Evolutionary conservation across 1,140 invertebrate species (phyloP), one percentile per base, ranked within the genome.

Genomic region (Araneus ventricosus): DNA sequence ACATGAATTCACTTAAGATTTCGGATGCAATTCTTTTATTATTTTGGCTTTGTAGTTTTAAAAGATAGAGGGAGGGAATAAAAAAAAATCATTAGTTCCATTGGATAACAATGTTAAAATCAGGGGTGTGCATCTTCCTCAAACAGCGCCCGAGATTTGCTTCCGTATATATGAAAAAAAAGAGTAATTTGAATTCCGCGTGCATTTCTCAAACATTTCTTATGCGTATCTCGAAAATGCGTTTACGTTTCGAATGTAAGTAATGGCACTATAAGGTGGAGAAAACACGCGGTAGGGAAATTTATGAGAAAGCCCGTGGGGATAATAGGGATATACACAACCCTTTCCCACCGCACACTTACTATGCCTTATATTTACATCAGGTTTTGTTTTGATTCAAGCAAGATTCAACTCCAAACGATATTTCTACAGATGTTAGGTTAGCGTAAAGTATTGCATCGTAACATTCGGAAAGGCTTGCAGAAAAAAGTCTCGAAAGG

Each of bases 241-340:
- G 34, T 82, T 82, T 82, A 79, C 79, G 37, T 39, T 45, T n/a
- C 79, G 79, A 39, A 39, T 22, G 22, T 82, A 39, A 79, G 75
- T 79, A 80, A 80, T 80, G 34, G 79, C 17, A 80, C 22, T 7
- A 20, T 24, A 37, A 41, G 34, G 34, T 45, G 37, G 4, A 2
- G 63, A n/a, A 67, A 67, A 14, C 20, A 82, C 75, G 75, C 75
- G 34, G 41, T 17, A 39, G 41, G 6, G 4, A 45, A 82, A 82
- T n/a, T 5, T 41, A 45, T 82, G 34, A 80, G 39, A 45, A 39
- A 82, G 7, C 39, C 37, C 39, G 14, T 22, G 20, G 39, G 39
- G 34, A 82, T 8, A 52, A 82, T 24, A 34, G 7, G 39, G 7
- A 82, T 82, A 45, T 27, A 37, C 5, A 8, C 27, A 67, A 30